Conservation (phyloP, 2,797 vertebrate species). For the Acrossocheilus wenchowensis region DNA sequence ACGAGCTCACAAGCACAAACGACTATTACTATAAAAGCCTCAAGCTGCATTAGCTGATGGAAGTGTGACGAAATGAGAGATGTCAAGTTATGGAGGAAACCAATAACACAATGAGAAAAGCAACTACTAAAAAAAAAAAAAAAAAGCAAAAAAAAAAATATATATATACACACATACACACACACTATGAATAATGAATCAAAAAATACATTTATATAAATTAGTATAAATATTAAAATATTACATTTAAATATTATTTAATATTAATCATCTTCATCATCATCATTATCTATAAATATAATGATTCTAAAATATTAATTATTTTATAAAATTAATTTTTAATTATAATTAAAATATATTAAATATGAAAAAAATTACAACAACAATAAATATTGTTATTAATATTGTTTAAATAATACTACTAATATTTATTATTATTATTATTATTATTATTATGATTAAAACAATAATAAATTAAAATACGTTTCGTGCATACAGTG, state of each 20-base stretch:
- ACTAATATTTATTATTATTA: no score
- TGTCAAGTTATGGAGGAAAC: background rate
- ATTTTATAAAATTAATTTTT: background rate
- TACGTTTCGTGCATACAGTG: rapidly evolving
- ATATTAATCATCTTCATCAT: background rate
- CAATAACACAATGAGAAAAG: background rate
- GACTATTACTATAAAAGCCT: constrained; percentile 80
- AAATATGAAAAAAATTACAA: background rate
- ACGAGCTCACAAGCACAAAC: constrained; percentile 78
- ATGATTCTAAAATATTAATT: background rate
- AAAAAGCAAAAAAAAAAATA: no score
- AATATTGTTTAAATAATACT: background rate
- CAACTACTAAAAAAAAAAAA: background rate
- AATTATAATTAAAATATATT: background rate
- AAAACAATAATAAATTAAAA: background rate
- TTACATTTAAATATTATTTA: background rate
- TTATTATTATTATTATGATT: background rate
- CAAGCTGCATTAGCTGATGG: constrained; percentile 72
- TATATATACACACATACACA: no score
- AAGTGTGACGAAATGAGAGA: background rate
- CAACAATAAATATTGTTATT: background rate
- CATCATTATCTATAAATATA: background rate
- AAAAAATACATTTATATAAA: no score
- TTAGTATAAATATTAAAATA: no score
- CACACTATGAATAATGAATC: no score